Conservation (phyloP, 1,140 invertebrate species). For the Propsilocerus akamusi region DNA sequence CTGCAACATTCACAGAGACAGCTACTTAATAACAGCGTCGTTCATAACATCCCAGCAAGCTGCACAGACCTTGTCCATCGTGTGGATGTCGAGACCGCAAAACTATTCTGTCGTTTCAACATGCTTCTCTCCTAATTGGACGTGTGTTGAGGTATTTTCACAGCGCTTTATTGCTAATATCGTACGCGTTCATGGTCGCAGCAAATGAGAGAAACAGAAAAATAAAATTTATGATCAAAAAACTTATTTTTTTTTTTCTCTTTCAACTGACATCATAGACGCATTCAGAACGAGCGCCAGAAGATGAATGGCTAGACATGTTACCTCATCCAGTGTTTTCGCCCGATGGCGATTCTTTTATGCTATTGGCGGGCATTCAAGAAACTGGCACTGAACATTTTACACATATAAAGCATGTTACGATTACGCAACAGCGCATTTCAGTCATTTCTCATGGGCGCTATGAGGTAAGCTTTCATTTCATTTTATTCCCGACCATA, state of each 20-base stretch:
- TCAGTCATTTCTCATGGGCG: constrained; percentile 71
- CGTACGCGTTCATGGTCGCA: background rate
- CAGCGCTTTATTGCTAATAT: background rate
- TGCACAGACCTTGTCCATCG: constrained; percentile 54
- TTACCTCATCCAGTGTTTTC: constrained; percentile 69
- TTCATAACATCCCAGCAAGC: constrained; percentile 54
- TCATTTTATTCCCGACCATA: too few species aligned
- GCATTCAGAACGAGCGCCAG: constrained; percentile 58
- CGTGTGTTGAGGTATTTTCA: constrained; percentile 53
- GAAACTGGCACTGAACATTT: constrained; percentile 65
- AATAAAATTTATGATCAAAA: background rate
- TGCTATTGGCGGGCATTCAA: constrained; percentile 61
- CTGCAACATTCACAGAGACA: constrained; percentile 48
- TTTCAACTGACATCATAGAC: constrained; percentile 28
- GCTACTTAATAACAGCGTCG: constrained; percentile 76
- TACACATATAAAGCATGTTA: constrained; percentile 76
- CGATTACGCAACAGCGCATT: constrained; percentile 60
- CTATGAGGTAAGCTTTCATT: constrained; percentile 76
- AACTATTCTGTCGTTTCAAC: constrained; percentile 65
- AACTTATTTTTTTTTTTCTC: background rate
- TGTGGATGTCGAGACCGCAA: constrained; percentile 83
- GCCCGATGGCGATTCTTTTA: constrained; percentile 62
- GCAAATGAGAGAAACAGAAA: background rate
- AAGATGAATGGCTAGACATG: constrained; percentile 68
- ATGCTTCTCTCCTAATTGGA: constrained; percentile 59